Evolutionary conservation across 2,888 invertebrate species (phyloP).

Genomic region (Drosophila vallismaia): DNA sequence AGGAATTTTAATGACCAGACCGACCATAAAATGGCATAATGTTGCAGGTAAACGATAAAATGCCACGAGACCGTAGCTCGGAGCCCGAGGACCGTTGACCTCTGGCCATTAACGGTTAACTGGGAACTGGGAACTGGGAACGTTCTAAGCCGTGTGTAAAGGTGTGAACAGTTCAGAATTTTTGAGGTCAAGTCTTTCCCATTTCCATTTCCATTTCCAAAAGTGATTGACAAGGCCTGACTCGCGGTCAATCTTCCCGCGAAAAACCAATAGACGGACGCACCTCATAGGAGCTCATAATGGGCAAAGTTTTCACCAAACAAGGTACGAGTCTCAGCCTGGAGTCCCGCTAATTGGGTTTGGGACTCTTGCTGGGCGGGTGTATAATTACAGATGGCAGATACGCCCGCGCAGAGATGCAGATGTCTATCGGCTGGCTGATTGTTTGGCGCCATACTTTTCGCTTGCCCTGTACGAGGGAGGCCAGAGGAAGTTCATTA

Average conservation of each 20-base stretch:
- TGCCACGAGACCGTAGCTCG: conserved; percentile 17
- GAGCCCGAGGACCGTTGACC: conserved; percentile 18
- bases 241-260: conserved; percentile 15
- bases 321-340: no score
- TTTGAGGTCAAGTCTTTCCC: conserved; percentile 25
- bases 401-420: conserved; percentile 31
- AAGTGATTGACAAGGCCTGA: conserved; percentile 27
- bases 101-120: conserved; percentile 38
- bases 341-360: conserved; percentile 47
- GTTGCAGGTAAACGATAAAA: conserved; percentile 38
- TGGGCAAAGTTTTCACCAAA: not conserved
- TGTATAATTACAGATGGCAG: conserved; percentile 40
- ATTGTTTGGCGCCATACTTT: conserved; percentile 73
- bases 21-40: conserved; percentile 57
- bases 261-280: conserved; percentile 19
- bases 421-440: conserved; percentile 29
- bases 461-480: conserved; percentile 50
- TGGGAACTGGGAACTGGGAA: not conserved
- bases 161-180: conserved; percentile 63
- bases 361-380: conserved; percentile 1
- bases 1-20: conserved; percentile 49
- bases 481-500: conserved; percentile 60
- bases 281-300: conserved; percentile 13
- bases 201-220: not conserved
- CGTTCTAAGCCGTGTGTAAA: conserved; percentile 17